A percentile compares a stretch with the other conserved stretches of the same genome.
Conservation (phyloP, 1,140 invertebrate species). For the Bombus impatiens region DNA sequence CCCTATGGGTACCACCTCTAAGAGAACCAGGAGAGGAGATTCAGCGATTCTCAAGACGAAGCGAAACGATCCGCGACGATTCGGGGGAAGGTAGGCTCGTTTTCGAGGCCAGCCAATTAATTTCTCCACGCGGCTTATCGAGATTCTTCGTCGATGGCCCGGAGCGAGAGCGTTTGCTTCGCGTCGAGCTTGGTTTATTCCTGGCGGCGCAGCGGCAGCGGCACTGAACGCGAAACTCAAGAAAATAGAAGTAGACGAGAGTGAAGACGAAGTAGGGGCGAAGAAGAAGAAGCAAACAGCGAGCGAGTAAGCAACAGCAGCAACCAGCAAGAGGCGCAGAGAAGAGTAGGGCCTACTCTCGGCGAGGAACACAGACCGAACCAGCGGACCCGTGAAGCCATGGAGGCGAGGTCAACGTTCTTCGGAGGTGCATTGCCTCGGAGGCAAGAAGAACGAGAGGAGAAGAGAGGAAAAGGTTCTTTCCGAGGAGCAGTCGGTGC, state of each 20-base stretch:
- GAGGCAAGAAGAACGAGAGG: slow-evolving; percentile 60
- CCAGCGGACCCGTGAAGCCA: background rate
- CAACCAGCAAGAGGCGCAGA: background rate
- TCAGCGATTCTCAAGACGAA: slow-evolving; percentile 13
- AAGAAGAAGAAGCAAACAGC: slow-evolving; percentile 25
- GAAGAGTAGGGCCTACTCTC: slow-evolving; percentile 53
- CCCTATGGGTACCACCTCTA: background rate
- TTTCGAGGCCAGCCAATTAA: slow-evolving; percentile 75
- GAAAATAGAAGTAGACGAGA: slow-evolving; percentile 52
- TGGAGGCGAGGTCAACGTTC: slow-evolving; percentile 76
- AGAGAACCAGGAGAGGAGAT: background rate
- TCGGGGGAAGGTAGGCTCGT: slow-evolving; percentile 41
- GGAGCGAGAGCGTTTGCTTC: slow-evolving; percentile 66
- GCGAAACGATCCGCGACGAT: slow-evolving; percentile 1
- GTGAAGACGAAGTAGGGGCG: slow-evolving; percentile 21
- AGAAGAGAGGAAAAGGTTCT: slow-evolving; percentile 38
- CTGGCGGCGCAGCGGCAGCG: slow-evolving; percentile 60
- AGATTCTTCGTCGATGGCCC: slow-evolving; percentile 74
- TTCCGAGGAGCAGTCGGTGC: slow-evolving; percentile 46
- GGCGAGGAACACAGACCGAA: slow-evolving; percentile 46
- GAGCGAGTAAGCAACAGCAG: background rate
- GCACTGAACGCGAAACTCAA: slow-evolving; percentile 58
- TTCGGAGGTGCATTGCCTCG: slow-evolving; percentile 76
- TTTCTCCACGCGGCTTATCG: slow-evolving; percentile 76
- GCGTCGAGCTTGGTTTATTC: slow-evolving; percentile 70